Conservation (phyloP, 2,888 invertebrate species). For the Sussaba pulchella region DNA sequence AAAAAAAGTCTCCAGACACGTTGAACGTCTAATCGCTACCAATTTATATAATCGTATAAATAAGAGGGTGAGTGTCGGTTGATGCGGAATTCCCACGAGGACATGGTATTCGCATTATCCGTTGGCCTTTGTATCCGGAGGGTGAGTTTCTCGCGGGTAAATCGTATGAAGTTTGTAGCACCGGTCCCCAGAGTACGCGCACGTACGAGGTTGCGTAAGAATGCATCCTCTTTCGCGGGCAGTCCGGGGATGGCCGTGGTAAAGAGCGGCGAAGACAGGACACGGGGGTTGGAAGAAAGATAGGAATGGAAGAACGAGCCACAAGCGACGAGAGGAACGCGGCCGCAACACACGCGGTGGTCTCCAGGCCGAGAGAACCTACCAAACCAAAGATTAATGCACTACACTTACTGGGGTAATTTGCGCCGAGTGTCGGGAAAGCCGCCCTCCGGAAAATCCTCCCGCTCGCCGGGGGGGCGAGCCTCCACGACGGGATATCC, state of each 20-base stretch:
- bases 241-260: slow-evolving; percentile 37
- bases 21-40: slow-evolving; percentile 77
- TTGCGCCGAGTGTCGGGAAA: slow-evolving; percentile 83
- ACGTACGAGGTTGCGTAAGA: slow-evolving; percentile 63
- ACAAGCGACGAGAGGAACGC: slow-evolving; percentile 81
- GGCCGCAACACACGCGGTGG: slow-evolving; percentile 82
- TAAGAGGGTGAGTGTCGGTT: slow-evolving; percentile 74
- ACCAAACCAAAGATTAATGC: slow-evolving; percentile 85
- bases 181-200: slow-evolving; percentile 10
- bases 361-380: slow-evolving; percentile 73
- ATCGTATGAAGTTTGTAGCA: slow-evolving; percentile 37
- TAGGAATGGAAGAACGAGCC: slow-evolving; percentile 76
- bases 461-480: slow-evolving; percentile 55
- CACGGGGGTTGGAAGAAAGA: slow-evolving; percentile 58
- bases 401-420: slow-evolving; percentile 84
- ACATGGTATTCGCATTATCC: slow-evolving; percentile 82
- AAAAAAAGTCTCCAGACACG: slow-evolving; percentile 29
- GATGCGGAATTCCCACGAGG: slow-evolving; percentile 77
- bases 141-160: slow-evolving; percentile 60
- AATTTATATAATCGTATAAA: slow-evolving; percentile 82
- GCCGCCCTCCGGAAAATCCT: slow-evolving; percentile 65
- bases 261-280: slow-evolving; percentile 57
- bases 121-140: slow-evolving; percentile 31
- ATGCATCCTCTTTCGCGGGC: slow-evolving; percentile 53
- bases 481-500: slow-evolving; percentile 57